These are phyloP conservation scores for Aptenodytes forsteri DNA, from an alignment of 2,113 vertebrate species.

Conservation along the genomic window DNA sequence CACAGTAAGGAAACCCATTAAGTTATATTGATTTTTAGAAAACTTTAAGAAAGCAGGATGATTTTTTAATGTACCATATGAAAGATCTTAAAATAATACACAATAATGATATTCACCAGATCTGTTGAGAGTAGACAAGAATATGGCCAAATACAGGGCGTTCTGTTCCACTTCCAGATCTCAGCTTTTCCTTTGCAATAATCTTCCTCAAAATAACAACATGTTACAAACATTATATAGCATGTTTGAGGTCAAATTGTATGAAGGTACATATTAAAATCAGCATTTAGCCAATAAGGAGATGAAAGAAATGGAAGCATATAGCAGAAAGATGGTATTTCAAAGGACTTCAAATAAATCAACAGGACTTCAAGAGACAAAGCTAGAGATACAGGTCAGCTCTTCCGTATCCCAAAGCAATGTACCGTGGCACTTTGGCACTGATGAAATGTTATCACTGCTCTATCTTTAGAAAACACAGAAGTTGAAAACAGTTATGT, in stretches of 20 bases:
- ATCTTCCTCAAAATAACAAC: not conserved
- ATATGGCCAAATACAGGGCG: not conserved
- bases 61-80: not conserved
- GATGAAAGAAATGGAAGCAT: not conserved
- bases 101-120: not conserved
- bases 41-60: not conserved
- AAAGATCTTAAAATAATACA: not conserved
- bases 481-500: not conserved
- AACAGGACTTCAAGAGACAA: not conserved
- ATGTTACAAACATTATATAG: not conserved
- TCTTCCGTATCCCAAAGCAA: not conserved
- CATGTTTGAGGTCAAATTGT: not conserved
- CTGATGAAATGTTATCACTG: not conserved
- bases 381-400: not conserved
- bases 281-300: not conserved
- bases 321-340: not conserved
- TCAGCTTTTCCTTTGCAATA: not conserved
- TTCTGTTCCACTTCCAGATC: not conserved
- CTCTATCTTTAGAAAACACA: not conserved
- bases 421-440: not conserved
- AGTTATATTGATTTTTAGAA: not conserved
- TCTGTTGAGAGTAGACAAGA: not conserved
- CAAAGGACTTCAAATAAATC: not conserved
- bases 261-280: not conserved
- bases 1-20: not conserved